These are phyloP conservation scores for Platysteira castanea DNA, from an alignment of 2,113 vertebrate genomes.

Conservation along the genomic window DNA sequence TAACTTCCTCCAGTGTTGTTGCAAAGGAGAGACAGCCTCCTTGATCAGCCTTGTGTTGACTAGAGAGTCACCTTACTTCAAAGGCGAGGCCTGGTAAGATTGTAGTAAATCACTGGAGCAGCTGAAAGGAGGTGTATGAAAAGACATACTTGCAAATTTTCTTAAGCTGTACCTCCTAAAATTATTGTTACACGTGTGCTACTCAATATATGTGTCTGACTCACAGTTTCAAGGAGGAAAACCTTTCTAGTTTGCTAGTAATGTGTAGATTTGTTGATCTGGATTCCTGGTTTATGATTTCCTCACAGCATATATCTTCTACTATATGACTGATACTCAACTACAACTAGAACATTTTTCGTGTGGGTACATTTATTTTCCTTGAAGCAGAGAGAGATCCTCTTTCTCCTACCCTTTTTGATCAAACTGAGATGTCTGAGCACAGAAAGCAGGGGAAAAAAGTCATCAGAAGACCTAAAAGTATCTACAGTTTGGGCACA, in stretches of 20 bases:
- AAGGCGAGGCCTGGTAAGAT: neutral
- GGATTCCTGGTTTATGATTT: neutral
- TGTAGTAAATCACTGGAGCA: neutral
- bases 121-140: neutral
- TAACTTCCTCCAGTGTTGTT: constrained; percentile 21
- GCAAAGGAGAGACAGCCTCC: neutral
- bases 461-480: neutral
- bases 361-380: neutral
- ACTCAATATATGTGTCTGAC: neutral
- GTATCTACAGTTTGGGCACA: neutral
- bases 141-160: neutral
- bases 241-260: neutral
- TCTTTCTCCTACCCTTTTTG: neutral
- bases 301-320: neutral
- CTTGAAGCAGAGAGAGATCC: neutral
- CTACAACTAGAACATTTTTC: neutral
- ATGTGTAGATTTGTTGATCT: neutral
- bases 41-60: constrained; percentile 10
- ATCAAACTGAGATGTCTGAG: neutral
- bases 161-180: neutral
- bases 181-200: neutral
- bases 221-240: neutral
- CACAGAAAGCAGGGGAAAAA: neutral
- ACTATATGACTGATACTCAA: neutral
- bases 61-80: constrained; percentile 30